Conservation (phyloP, 2,113 vertebrate species). For the Poeciliopsis turrubarensis region DNA sequence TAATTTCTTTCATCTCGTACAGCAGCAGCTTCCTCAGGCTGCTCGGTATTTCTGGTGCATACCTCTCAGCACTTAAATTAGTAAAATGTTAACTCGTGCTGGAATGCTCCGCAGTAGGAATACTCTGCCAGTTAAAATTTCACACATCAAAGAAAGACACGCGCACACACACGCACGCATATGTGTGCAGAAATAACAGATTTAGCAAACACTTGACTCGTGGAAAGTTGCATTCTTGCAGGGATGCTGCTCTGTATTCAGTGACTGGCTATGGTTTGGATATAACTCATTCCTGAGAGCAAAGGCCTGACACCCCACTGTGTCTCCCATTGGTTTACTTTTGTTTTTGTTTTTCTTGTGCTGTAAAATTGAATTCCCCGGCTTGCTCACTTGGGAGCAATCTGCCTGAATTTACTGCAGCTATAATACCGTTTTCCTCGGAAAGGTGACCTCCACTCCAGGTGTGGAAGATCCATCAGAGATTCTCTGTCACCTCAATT, state of each 20-base stretch:
- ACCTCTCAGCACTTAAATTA: slow-evolving; percentile 66
- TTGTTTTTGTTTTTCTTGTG: slow-evolving; percentile 65
- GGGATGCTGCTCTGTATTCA: slow-evolving; percentile 54
- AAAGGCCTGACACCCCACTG: slow-evolving; percentile 55
- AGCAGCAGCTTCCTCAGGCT: slow-evolving; percentile 43
- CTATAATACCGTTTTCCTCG: slow-evolving; percentile 56
- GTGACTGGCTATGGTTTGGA: slow-evolving; percentile 50
- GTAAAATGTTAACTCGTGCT: slow-evolving; percentile 64
- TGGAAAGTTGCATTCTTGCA: slow-evolving; percentile 37
- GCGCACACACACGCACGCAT: slow-evolving; percentile 17
- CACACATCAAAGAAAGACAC: slow-evolving; percentile 37
- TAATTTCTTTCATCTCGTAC: slow-evolving; percentile 33
- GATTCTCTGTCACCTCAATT: slow-evolving; percentile 17
- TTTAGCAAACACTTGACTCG: slow-evolving; percentile 34
- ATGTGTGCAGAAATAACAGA: slow-evolving; percentile 37
- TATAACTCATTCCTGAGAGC: slow-evolving; percentile 67
- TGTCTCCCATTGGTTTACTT: slow-evolving; percentile 63
- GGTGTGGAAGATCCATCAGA: slow-evolving; percentile 52
- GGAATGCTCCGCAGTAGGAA: slow-evolving; percentile 62
- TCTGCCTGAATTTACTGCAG: slow-evolving; percentile 65
- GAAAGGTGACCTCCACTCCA: slow-evolving; percentile 71
- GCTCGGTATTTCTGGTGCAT: slow-evolving; percentile 52
- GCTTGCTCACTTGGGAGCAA: slow-evolving; percentile 62
- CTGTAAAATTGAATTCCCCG: slow-evolving; percentile 54
- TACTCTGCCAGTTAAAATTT: slow-evolving; percentile 54